A percentile compares a stretch with the other conserved stretches of the same genome.
Conservation (phyloP, 2,797 vertebrate genomes). For the Microtus agrestis region DNA sequence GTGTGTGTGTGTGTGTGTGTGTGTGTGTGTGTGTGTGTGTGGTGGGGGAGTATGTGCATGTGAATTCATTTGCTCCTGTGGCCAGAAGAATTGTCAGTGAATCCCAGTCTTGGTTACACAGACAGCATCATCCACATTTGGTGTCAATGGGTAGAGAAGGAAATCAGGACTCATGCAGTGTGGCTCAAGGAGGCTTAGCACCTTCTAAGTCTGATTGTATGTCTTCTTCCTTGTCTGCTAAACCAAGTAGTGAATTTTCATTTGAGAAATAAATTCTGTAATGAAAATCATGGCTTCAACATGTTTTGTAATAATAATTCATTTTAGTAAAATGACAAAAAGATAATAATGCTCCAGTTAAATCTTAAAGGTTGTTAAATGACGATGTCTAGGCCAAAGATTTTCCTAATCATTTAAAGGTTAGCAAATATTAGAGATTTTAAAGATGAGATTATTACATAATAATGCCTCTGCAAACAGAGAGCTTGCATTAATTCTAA, state of each 20-base stretch:
- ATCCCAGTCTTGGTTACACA: not conserved
- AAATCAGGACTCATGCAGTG: not conserved
- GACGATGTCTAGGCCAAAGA: not conserved
- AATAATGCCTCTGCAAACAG: not conserved
- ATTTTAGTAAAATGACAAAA: conserved; percentile 3
- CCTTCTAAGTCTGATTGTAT: not conserved
- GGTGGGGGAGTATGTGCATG: not conserved
- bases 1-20: too few relatives aligned
- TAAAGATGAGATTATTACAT: not conserved
- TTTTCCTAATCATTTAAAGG: not conserved
- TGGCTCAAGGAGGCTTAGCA: not conserved
- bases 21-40: too few relatives aligned
- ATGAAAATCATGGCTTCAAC: conserved; percentile 9
- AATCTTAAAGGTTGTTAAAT: not conserved
- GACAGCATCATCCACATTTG: not conserved
- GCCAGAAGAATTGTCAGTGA: not conserved
- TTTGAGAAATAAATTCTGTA: not conserved
- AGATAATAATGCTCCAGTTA: not conserved
- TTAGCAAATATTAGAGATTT: not conserved
- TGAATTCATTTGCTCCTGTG: not conserved
- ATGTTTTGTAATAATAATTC: not conserved
- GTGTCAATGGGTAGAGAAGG: not conserved
- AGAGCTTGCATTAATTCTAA: not conserved
- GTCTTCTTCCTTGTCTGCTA: not conserved
- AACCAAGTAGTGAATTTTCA: not conserved